Evolutionary conservation across 37 sponge, comb jelly and placozoan species (phyloP), one percentile per base, ranked within the genome.

Genomic region (Halisarca cf. caerulea): DNA sequence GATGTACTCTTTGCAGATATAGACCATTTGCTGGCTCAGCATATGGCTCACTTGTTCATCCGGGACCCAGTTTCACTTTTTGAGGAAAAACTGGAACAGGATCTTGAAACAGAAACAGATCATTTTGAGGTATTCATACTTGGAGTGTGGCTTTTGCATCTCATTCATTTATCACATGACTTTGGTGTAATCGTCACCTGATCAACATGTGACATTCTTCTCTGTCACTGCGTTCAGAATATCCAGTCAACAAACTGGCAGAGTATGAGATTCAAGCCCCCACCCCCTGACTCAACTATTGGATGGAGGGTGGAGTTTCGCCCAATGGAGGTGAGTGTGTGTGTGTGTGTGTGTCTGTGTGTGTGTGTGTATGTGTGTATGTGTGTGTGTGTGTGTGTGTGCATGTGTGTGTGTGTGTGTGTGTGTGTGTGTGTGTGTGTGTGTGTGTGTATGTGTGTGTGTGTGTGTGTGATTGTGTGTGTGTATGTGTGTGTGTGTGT

Each of bases 281-380:
- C 98, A 17, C 97, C 99, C 53, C 89, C 91, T 23, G 85, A 88
- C 69, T 94, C 97, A 27, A 70, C 93, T 68, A 98, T 96, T 47
- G 99, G 99, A n/a, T 98, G 99, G 99, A 83, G 99, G 45, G 97
- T 98, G 53, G 99, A 98, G 87, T 98, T 98, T 78, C 80, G 99
- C 42, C 94, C 96, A 25, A 80, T 88, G 38, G 99, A 98, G 71
- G 93, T 94, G 44, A 27, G 86, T 35, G 8, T 24, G 54, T 53
- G 59, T 55, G 54, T 3, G 9, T 53, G 30, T 80, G 40, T 47
- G 51, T 47, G 11, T 47, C 51, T 11, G 51, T 47, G 6, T 47
- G 11, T 47, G 51, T n/a, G n/a, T n/a, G n/a, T n/a, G n/a, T n/a
- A n/a, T n/a, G n/a, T n/a, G n/a, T n/a, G n/a, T n/a, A n/a, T n/a